Conservation (phyloP, 2,113 vertebrate species). For the Epinephelus lanceolatus region DNA sequence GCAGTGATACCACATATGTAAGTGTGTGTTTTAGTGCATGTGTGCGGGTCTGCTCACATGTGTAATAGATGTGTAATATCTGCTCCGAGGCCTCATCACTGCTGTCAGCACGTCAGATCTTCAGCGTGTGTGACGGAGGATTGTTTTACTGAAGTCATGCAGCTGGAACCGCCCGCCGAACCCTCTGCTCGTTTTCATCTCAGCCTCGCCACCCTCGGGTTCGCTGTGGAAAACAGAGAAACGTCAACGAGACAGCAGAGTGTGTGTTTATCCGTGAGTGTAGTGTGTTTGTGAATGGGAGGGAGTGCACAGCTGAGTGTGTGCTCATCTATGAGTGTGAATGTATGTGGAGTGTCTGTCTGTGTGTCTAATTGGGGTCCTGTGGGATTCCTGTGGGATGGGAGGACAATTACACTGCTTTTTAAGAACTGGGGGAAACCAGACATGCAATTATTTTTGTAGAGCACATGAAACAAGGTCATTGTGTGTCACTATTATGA, state of each 20-base stretch:
- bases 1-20: conserved; percentile 32
- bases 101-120: conserved; percentile 80
- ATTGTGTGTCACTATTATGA: neutral
- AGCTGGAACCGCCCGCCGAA: conserved; percentile 68
- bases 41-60: conserved; percentile 57
- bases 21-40: conserved; percentile 42
- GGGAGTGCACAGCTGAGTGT: neutral
- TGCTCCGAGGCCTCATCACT: conserved; percentile 62
- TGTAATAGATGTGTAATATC: conserved; percentile 75
- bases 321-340: conserved; percentile 7
- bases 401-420: neutral
- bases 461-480: neutral
- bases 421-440: neutral
- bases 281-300: neutral
- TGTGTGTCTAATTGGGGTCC: neutral
- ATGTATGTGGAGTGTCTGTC: neutral
- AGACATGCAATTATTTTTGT: neutral
- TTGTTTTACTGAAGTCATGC: conserved; percentile 77
- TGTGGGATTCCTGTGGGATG: conserved; percentile 2
- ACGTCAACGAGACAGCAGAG: neutral
- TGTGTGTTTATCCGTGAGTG: neutral
- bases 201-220: conserved; percentile 51
- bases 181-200: conserved; percentile 69
- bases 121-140: conserved; percentile 69
- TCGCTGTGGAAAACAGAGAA: conserved; percentile 39